These are phyloP conservation scores for Solea senegalensis DNA, from an alignment of 2,113 vertebrate genomes.

Conservation along the genomic window DNA sequence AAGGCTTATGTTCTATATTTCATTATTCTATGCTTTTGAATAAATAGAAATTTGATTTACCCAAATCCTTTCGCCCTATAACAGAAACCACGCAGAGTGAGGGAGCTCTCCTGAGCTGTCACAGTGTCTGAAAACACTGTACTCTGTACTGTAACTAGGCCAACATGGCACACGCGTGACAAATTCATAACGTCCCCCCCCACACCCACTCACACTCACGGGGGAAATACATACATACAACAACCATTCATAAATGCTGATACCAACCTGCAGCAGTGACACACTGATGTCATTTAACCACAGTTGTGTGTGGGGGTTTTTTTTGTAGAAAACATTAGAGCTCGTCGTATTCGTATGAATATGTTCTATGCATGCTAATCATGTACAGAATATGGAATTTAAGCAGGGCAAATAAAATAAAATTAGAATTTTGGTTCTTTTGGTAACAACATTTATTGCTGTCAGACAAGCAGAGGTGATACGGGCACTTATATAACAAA, in stretches of 20 bases:
- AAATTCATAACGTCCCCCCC: slow-evolving; percentile 46
- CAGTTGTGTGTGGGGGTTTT: neutral
- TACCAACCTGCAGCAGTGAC: slow-evolving; percentile 44
- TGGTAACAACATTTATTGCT: too few species aligned
- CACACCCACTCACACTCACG: slow-evolving; percentile 14
- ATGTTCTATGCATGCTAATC: too few species aligned
- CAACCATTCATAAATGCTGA: slow-evolving; percentile 56
- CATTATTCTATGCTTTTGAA: too few species aligned
- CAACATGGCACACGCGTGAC: slow-evolving; percentile 69
- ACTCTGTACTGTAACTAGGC: slow-evolving; percentile 55
- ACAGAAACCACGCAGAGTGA: slow-evolving; percentile 11
- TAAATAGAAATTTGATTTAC: too few species aligned
- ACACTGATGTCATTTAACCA: slow-evolving; percentile 22
- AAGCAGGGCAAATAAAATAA: too few species aligned
- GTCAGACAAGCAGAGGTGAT: too few species aligned
- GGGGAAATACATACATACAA: slow-evolving; percentile 36
- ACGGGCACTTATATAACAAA: too few species aligned
- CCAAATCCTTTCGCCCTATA: neutral
- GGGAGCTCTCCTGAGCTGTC: slow-evolving; percentile 5
- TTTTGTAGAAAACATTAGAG: too few species aligned
- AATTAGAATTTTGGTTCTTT: too few species aligned
- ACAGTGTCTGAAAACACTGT: slow-evolving; percentile 33
- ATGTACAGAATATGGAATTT: too few species aligned
- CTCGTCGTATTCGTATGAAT: too few species aligned
- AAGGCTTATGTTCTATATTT: too few species aligned